Percentiles rank a stretch among this genome's conserved stretches.
phyloP scores from a whole-genome alignment of 2,797 vertebrate species.

The Sparidentex hasta region DNA sequence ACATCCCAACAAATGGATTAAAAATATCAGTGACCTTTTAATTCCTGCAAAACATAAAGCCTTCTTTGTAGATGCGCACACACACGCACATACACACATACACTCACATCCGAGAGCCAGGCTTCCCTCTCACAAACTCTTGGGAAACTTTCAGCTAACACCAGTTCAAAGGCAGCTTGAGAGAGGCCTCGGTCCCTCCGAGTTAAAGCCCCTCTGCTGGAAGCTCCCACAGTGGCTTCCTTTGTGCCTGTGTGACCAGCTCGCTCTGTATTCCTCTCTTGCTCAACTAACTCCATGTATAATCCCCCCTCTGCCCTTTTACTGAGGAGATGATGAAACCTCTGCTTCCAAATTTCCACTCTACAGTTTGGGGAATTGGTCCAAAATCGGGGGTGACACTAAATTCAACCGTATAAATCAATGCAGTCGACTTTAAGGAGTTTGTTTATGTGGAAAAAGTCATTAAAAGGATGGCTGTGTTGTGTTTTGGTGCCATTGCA shows the following conservation, averaged over 20 bases:
- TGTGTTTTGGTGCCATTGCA: conserved; percentile 2
- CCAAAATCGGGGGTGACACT: neutral
- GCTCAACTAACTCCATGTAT: conserved; percentile 48
- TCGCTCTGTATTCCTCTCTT: conserved; percentile 78
- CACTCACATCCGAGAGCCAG: conserved; percentile 51
- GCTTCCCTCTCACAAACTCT: conserved; percentile 62
- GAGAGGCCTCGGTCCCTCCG: conserved; percentile 66
- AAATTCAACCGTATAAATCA: conserved; percentile 21
- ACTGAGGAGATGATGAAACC: conserved; percentile 52
- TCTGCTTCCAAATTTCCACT: conserved; percentile 33
- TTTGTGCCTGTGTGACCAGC: conserved; percentile 75
- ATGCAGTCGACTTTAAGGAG: neutral
- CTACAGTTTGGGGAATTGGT: conserved; percentile 3
- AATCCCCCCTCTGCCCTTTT: conserved; percentile 35
- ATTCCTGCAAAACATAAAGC: conserved; percentile 17
- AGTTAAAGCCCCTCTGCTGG: conserved; percentile 71
- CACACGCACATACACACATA: conserved; percentile 15
- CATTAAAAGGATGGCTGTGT: neutral
- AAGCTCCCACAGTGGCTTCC: conserved; percentile 80
- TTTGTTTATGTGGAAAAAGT: conserved; percentile 16
- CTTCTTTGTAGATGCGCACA: conserved; percentile 26
- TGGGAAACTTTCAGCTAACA: conserved; percentile 74
- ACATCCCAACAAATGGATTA: neutral
- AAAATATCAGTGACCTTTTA: conserved; percentile 17
- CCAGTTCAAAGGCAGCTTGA: conserved; percentile 76